Base-by-base conservation (phyloP, 1,140 invertebrate genomes). In the Scylla paramamosain region DNA sequence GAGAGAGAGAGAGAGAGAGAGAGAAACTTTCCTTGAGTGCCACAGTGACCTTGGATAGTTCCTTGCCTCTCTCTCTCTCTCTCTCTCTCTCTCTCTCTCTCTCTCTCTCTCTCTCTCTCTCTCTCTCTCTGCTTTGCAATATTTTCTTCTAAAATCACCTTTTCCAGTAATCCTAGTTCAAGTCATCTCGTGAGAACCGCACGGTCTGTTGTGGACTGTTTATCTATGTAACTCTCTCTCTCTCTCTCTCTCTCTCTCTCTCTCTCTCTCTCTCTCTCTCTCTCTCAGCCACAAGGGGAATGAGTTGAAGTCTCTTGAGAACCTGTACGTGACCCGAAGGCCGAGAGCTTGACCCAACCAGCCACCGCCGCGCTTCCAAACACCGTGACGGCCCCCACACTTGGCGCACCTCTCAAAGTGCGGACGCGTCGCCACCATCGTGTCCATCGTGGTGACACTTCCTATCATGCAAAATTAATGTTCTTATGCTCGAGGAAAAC, bases 1-100 rank as follows among this genome's bases (percentile, higher is more conserved):
- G 83, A 84, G 83, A 84, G 83, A 84, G 83, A 84, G 83, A 84
- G 83, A 84, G 83, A 84, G 83, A 84, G 83, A 88, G 86, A 88
- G 87, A 89, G 87, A 89, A 46, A 28, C 46, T 89, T 87, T 39
- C 86, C 86, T 77, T 12, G 67, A 77, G 67, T 77, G 67, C 25
- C 25, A 77, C 25, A 77, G 67, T 77, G 67, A 77, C 67, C 67
- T 77, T 77, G 67, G 25, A 77, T 20, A 77, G 4, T 77, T 20
- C 67, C 25, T n/a, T 25, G 12, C n/a, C 67, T 77, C 67, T n/a
- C 67, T 77, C 67, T n/a, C 67, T 77, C 25, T 7, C 52, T 59
- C 16, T 20, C 52, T 59, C 52, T 20, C 16, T 59, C 52, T 59
- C 52, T 59, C 52, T 20, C 39, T 20, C 52, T 59, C 52, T 59